phyloP scores from a whole-genome alignment of 1,140 invertebrate species.

The Cyclina sinensis region DNA sequence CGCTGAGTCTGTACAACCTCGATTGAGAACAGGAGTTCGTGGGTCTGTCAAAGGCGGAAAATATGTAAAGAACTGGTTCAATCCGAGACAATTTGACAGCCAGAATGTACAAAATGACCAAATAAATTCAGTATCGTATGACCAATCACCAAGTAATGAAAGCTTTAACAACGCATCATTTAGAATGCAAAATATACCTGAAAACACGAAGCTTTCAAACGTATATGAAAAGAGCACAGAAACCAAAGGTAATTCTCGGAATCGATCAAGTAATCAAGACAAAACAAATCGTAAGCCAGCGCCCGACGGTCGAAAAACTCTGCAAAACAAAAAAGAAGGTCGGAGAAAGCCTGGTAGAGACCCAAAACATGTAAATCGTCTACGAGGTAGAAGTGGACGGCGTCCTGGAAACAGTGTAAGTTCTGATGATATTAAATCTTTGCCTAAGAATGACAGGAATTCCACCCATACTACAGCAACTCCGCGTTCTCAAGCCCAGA shows the following conservation, averaged over 20 bases:
- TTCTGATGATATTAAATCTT: not conserved
- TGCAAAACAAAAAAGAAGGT: not conserved
- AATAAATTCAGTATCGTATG: too few relatives aligned
- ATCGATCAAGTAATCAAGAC: too few relatives aligned
- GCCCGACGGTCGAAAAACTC: not conserved
- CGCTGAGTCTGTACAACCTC: too few relatives aligned
- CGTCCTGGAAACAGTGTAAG: not conserved
- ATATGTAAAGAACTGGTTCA: not conserved
- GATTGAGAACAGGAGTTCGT: not conserved
- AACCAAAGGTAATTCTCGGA: too few relatives aligned
- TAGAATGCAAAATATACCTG: too few relatives aligned
- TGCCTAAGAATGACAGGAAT: not conserved
- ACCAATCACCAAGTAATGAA: too few relatives aligned
- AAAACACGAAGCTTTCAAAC: too few relatives aligned
- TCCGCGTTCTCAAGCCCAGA: not conserved
- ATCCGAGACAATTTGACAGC: constrained; percentile 1
- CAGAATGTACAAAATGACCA: not conserved
- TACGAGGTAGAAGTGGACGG: not conserved
- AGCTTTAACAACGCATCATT: too few relatives aligned
- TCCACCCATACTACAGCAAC: not conserved
- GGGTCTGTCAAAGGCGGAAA: not conserved
- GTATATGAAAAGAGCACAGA: too few relatives aligned
- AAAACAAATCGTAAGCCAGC: not conserved
- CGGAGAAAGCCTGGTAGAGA: not conserved
- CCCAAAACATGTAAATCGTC: not conserved